These are phyloP conservation scores for Digitonthophagus gazella DNA, from an alignment of 2,888 invertebrate genomes.

Conservation along the genomic window DNA sequence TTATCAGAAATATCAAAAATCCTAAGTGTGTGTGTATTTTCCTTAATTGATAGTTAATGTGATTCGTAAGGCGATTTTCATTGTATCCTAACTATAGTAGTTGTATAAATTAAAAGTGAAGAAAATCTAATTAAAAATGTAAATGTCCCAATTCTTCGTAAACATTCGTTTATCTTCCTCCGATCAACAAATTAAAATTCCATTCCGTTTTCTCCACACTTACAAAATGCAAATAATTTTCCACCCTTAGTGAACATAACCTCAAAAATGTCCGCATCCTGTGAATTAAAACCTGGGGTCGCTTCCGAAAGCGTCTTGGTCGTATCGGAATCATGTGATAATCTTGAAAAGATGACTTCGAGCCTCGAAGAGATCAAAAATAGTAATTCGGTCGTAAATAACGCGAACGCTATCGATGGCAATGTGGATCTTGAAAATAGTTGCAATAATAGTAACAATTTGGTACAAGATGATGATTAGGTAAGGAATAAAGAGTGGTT, in stretches of 20 bases:
- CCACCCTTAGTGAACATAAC: not conserved
- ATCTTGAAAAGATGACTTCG: slow-evolving; percentile 65
- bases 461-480: slow-evolving; percentile 59
- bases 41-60: no score
- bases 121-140: no score
- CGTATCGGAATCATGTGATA: slow-evolving; percentile 69
- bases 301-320: slow-evolving; percentile 67
- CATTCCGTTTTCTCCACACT: no score
- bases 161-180: no score
- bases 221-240: no score
- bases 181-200: no score
- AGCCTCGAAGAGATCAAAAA: slow-evolving; percentile 61
- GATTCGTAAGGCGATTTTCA: no score
- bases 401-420: slow-evolving; percentile 30
- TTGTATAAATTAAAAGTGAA: no score
- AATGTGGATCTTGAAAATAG: slow-evolving; percentile 37
- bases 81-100: no score
- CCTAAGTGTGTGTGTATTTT: no score
- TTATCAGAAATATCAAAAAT: no score
- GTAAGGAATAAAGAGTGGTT: slow-evolving; percentile 72
- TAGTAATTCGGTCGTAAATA: slow-evolving; percentile 48
- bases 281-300: slow-evolving; percentile 58
- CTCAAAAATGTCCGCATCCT: slow-evolving; percentile 37
- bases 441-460: slow-evolving; percentile 28
- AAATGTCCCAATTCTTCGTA: no score